These are phyloP conservation scores for Mergus octosetaceus DNA, from an alignment of 2,797 vertebrate species.

Conservation along the genomic window DNA sequence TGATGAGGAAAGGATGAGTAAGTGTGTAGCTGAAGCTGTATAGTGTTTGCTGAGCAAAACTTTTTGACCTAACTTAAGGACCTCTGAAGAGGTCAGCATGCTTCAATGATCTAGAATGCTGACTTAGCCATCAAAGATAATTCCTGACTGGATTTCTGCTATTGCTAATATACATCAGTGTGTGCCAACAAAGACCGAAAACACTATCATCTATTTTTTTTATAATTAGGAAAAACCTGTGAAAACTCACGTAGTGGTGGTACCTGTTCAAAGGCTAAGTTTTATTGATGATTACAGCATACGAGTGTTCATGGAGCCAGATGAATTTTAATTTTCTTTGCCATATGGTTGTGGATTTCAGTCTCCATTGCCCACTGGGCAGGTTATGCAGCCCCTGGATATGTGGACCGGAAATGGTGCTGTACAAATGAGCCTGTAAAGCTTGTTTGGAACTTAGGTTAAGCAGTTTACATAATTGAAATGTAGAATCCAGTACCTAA, in stretches of 20 bases:
- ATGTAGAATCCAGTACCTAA: not conserved
- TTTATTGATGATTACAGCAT: not conserved
- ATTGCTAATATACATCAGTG: not conserved
- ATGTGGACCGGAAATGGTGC: not conserved
- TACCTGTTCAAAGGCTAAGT: not conserved
- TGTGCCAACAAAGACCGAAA: not conserved
- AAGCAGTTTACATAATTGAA: not conserved
- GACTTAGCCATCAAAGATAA: not conserved
- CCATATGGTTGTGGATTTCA: not conserved
- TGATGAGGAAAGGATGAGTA: not conserved
- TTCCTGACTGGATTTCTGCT: not conserved
- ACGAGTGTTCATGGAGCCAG: not conserved
- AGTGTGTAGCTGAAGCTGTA: not conserved
- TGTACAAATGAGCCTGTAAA: not conserved
- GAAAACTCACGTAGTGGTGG: not conserved
- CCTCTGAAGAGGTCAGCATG: not conserved
- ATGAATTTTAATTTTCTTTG: not conserved
- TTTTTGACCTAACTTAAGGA: not conserved
- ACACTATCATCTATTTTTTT: fast-evolving
- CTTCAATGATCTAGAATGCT: not conserved
- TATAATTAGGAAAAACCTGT: not conserved
- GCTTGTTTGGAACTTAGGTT: not conserved
- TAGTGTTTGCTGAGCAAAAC: not conserved
- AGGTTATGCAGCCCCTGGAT: not conserved
- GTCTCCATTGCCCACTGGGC: not conserved